phyloP scores from a whole-genome alignment of 2,797 vertebrate species.

The Syndactyla subalaris region DNA sequence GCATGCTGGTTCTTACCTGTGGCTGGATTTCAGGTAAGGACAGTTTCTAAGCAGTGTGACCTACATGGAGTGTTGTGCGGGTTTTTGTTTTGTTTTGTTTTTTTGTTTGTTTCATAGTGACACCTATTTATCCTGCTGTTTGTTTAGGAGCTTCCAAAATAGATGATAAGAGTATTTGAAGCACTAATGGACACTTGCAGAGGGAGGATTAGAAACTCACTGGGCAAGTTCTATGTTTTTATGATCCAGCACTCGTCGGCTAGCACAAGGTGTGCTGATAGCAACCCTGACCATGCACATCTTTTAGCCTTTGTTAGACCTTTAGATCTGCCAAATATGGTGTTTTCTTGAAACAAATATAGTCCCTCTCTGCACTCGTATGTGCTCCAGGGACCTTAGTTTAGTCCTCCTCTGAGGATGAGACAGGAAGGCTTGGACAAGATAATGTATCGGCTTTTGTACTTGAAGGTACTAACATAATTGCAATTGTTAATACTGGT shows the following conservation, averaged over 20 bases:
- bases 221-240: background rate
- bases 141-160: background rate
- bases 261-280: background rate
- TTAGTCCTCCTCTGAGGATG: background rate
- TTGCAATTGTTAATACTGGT: background rate
- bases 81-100: too few relatives aligned
- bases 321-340: background rate
- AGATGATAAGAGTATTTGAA: background rate
- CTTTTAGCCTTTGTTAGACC: background rate
- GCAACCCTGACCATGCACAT: background rate
- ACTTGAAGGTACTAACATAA: background rate
- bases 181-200: background rate
- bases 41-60: background rate
- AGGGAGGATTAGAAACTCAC: background rate
- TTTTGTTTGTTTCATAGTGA: background rate
- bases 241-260: fast-evolving
- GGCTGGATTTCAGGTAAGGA: background rate
- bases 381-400: background rate
- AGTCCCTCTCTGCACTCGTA: background rate
- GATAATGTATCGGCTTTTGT: background rate
- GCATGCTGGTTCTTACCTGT: background rate
- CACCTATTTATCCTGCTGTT: background rate
- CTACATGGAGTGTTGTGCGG: background rate
- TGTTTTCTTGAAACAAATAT: background rate
- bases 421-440: background rate